A percentile compares a stretch with the other conserved stretches of the same genome.
Evolutionary conservation across 2,797 vertebrate species (phyloP).

Genomic region (Streptopelia turtur): DNA sequence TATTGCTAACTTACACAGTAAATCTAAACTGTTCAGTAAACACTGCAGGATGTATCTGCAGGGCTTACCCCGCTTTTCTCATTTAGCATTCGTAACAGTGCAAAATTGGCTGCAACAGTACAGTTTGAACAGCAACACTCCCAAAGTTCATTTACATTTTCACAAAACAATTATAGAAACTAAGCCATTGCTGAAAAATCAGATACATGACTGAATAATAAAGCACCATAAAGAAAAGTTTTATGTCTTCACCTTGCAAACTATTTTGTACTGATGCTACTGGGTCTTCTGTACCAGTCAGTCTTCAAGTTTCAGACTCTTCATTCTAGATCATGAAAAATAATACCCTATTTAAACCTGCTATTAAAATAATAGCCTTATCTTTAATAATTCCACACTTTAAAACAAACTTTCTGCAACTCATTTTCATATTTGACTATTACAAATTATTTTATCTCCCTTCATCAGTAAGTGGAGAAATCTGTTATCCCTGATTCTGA

Average conservation of each 20-base stretch:
- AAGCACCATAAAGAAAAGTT: not conserved
- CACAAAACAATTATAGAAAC: not conserved
- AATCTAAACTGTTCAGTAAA: slow-evolving; percentile 46
- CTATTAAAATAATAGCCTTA: not conserved
- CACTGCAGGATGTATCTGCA: not conserved
- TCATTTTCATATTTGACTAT: not conserved
- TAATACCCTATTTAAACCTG: not conserved
- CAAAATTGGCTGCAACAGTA: not conserved
- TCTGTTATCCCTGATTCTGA: not conserved
- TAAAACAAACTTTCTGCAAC: not conserved
- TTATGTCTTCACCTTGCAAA: not conserved
- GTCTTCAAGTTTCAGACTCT: not conserved
- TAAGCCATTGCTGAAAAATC: not conserved
- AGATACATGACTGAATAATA: not conserved
- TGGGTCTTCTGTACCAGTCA: not conserved
- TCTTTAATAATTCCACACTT: not conserved
- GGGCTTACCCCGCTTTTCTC: not conserved
- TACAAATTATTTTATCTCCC: not conserved
- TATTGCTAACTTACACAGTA: slow-evolving; percentile 39
- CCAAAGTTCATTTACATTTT: not conserved
- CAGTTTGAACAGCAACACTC: not conserved
- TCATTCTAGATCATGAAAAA: not conserved
- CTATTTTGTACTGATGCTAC: not conserved
- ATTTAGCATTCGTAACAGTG: slow-evolving; percentile 15
- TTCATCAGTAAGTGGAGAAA: not conserved